Conservation (phyloP, 2,888 invertebrate genomes). For the Ectobius pallidus region DNA sequence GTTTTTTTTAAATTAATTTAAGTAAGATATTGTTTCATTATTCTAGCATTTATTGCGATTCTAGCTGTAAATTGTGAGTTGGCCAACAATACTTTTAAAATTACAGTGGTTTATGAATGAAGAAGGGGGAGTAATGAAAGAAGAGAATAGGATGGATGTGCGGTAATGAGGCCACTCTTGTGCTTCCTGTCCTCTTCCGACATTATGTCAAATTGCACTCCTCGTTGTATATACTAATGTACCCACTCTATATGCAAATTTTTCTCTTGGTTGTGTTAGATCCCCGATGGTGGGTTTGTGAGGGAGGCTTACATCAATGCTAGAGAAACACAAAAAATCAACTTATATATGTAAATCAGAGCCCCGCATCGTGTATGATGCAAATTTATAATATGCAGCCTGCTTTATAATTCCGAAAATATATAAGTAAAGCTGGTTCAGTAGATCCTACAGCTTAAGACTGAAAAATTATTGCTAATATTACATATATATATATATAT, state of each 20-base stretch:
- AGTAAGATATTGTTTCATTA: too few species aligned
- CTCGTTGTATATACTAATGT: constrained; percentile 35
- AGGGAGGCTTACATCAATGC: constrained; percentile 11
- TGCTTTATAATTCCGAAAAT: neutral
- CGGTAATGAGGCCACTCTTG: constrained; percentile 9
- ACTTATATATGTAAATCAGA: neutral
- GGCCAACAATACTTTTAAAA: too few species aligned
- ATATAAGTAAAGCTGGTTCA: too few species aligned
- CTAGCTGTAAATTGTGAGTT: too few species aligned
- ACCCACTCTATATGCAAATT: constrained; percentile 41
- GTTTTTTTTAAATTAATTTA: too few species aligned
- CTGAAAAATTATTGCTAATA: too few species aligned
- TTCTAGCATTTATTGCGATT: too few species aligned
- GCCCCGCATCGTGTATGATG: neutral
- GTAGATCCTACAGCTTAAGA: too few species aligned
- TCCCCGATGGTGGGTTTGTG: neutral
- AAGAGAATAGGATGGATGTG: neutral
- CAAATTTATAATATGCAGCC: neutral
- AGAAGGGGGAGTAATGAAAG: too few species aligned
- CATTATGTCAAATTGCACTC: constrained; percentile 18
- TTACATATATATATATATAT: too few species aligned
- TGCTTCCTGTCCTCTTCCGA: constrained; percentile 13
- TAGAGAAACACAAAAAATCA: neutral
- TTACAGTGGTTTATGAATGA: neutral
- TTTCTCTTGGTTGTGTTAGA: constrained; percentile 3